Percentiles rank a stretch among this genome's conserved stretches.
Conservation (phyloP, 2,113 vertebrate species). For the Tricholaema leucomelas region DNA sequence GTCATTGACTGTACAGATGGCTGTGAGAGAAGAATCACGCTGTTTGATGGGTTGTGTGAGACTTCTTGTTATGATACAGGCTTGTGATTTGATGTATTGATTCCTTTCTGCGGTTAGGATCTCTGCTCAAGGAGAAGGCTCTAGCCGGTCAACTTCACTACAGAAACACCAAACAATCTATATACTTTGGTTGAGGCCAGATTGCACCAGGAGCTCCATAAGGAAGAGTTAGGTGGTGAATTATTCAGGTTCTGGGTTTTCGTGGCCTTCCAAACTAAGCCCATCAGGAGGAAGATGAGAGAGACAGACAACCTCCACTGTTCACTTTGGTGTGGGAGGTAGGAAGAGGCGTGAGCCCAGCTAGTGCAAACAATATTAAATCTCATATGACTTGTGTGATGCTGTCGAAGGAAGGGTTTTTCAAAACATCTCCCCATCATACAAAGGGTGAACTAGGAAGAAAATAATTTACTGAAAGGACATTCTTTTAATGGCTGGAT, state of each 20-base stretch:
- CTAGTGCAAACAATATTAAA: neutral
- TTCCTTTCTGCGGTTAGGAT: neutral
- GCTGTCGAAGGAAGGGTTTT: neutral
- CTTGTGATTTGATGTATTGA: neutral
- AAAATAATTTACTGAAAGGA: neutral
- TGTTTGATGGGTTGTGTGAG: neutral
- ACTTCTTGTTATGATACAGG: neutral
- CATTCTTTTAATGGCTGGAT: neutral
- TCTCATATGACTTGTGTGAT: neutral
- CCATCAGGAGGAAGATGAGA: neutral
- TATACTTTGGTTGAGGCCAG: neutral
- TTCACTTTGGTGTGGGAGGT: neutral
- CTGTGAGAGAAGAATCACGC: neutral
- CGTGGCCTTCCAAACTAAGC: neutral
- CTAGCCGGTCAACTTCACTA: neutral
- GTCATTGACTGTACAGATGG: neutral
- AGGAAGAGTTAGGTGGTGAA: neutral
- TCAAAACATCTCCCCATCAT: neutral
- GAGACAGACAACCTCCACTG: neutral
- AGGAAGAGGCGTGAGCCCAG: neutral
- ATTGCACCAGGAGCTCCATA: neutral
- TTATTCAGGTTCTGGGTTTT: conserved; percentile 10
- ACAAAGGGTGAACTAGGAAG: neutral
- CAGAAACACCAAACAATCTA: neutral
- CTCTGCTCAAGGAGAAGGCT: neutral